Conservation (phyloP, 2,113 vertebrate species). For the Misgurnus anguillicaudatus region DNA sequence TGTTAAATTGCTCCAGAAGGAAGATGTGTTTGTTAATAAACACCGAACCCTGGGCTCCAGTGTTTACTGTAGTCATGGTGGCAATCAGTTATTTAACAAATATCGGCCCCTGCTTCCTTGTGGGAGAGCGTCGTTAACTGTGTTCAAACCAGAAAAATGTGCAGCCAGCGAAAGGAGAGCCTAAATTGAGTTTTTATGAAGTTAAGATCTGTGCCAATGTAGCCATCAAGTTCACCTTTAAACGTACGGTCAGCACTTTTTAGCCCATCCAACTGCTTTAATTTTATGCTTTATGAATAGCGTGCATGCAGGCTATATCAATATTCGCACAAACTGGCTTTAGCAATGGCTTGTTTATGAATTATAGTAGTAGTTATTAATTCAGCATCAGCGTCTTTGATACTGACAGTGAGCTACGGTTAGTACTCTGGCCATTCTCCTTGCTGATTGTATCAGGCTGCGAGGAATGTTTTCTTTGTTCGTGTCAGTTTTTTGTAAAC, state of each 20-base stretch:
- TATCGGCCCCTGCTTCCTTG: slow-evolving; percentile 80
- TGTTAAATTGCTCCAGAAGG: slow-evolving; percentile 99
- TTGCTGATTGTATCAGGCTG: slow-evolving; percentile 27
- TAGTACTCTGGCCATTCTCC: not conserved
- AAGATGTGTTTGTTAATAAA: slow-evolving; percentile 99
- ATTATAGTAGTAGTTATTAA: not conserved
- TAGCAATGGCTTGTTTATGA: not conserved
- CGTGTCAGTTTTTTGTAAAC: slow-evolving; percentile 35
- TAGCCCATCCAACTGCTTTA: not conserved
- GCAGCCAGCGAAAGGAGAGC: not conserved
- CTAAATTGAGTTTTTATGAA: not conserved
- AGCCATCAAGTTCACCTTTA: not conserved
- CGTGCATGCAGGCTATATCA: slow-evolving; percentile 6
- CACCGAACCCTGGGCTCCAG: slow-evolving; percentile 87
- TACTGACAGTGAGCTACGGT: slow-evolving; percentile 11
- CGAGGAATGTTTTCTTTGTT: slow-evolving; percentile 27
- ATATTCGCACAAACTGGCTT: not conserved
- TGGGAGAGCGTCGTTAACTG: slow-evolving; percentile 66
- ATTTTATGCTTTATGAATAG: slow-evolving; percentile 12
- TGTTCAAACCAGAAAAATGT: slow-evolving; percentile 39
- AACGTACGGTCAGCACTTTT: not conserved
- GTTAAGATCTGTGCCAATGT: not conserved
- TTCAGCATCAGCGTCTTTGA: not conserved
- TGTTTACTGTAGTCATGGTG: slow-evolving; percentile 99
- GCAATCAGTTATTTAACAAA: slow-evolving; percentile 97